These are phyloP conservation scores for Cephonodes hylas DNA, from an alignment of 2,888 invertebrate genomes.

Conservation along the genomic window DNA sequence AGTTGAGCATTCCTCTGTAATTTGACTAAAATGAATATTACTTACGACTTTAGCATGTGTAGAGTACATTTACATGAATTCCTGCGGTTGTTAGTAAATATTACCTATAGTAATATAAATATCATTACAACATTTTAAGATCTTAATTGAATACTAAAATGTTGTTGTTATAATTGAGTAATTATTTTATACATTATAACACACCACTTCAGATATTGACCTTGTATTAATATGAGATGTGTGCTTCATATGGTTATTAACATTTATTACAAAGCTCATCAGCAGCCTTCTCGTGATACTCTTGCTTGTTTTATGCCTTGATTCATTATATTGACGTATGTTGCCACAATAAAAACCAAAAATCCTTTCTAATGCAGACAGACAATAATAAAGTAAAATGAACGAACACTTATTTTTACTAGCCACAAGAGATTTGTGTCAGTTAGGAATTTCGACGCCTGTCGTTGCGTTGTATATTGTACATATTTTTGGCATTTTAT, in stretches of 20 bases:
- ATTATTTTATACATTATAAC: too few relatives aligned
- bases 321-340: too few relatives aligned
- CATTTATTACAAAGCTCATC: background rate
- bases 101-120: background rate
- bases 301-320: background rate
- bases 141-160: too few relatives aligned
- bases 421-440: slow-evolving; percentile 11
- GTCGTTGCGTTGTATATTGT: background rate
- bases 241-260: too few relatives aligned
- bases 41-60: too few relatives aligned
- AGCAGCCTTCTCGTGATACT: background rate
- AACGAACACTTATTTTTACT: slow-evolving; percentile 23
- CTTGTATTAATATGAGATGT: background rate
- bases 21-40: background rate
- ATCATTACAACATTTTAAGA: too few relatives aligned
- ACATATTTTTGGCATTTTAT: background rate
- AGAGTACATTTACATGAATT: background rate
- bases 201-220: background rate
- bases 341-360: background rate
- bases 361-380: background rate
- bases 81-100: background rate
- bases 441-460: background rate
- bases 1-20: background rate
- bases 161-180: too few relatives aligned
- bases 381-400: background rate